Percentiles rank a stretch among this genome's conserved stretches.
Evolutionary conservation across 2,888 invertebrate species (phyloP).

Genomic region (Marronus borbonicus): DNA sequence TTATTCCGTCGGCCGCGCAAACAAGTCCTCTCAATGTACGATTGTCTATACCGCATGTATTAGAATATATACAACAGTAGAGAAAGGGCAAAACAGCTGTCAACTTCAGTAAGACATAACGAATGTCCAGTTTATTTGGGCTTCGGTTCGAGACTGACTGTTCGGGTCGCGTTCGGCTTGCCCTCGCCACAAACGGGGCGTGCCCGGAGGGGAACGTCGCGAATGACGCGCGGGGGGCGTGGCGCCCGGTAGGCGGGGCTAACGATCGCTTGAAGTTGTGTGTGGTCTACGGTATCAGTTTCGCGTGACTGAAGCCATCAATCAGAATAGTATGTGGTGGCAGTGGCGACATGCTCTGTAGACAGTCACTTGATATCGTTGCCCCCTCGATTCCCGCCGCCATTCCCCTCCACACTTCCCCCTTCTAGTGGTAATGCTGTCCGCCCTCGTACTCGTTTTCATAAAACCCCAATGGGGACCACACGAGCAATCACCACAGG

Average conservation of each 20-base stretch:
- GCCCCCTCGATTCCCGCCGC: constrained; percentile 53
- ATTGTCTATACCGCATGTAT: constrained; percentile 25
- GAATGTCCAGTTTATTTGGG: constrained; percentile 60
- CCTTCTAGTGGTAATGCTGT: no score
- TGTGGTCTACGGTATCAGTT: constrained; percentile 68
- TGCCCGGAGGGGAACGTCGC: constrained; percentile 58
- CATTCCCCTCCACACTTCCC: constrained; percentile 60
- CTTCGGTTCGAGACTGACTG: constrained; percentile 64
- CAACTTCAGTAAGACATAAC: constrained; percentile 57
- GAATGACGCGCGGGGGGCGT: constrained; percentile 40
- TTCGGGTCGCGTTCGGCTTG: constrained; percentile 54
- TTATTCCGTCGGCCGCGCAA: constrained; percentile 29
- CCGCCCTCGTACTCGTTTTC: constrained; percentile 57
- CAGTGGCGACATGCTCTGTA: constrained; percentile 71
- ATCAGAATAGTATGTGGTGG: constrained; percentile 69
- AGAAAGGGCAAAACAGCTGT: constrained; percentile 52
- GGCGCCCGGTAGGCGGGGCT: constrained; percentile 23
- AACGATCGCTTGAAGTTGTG: constrained; percentile 49
- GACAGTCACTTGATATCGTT: constrained; percentile 71
- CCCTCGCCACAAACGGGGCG: constrained; percentile 56
- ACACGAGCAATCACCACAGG: constrained; percentile 64
- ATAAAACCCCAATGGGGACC: constrained; percentile 52
- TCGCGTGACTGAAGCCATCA: constrained; percentile 70
- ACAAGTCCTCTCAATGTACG: constrained; percentile 43
- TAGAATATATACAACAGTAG: background rate